Percentiles rank a stretch among this genome's conserved stretches.
Conservation (phyloP, 1,140 invertebrate species). For the Bombus soroeensis region DNA sequence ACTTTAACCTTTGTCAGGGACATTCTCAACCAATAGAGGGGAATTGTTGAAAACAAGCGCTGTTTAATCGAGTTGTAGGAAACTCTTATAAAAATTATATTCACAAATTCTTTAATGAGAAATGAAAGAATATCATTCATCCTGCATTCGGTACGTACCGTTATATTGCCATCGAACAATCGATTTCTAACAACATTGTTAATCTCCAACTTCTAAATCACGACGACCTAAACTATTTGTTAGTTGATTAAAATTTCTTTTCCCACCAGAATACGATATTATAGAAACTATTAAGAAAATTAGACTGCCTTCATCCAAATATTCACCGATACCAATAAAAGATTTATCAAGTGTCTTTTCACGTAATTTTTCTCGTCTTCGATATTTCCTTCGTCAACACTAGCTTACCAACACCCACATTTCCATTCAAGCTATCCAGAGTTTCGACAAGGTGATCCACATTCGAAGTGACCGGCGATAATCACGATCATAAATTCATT, state of each 20-base stretch:
- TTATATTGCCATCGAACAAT: too few species aligned
- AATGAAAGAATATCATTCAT: too few species aligned
- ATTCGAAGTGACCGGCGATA: not conserved
- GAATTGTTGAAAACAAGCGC: not conserved
- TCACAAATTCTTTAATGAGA: too few species aligned
- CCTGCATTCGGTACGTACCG: too few species aligned
- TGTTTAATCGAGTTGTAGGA: not conserved
- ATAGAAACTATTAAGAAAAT: not conserved
- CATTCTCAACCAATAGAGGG: not conserved
- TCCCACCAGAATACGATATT: too few species aligned
- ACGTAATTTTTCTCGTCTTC: too few species aligned
- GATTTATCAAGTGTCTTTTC: not conserved
- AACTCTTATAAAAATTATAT: not conserved
- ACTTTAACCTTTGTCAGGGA: slow-evolving; percentile 44
- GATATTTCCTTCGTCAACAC: not conserved
- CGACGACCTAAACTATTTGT: not conserved
- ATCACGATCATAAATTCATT: slow-evolving; percentile 18
- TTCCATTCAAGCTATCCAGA: not conserved
- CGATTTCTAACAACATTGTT: too few species aligned
- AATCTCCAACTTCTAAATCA: too few species aligned
- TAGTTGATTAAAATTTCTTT: not conserved
- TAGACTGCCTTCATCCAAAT: too few species aligned
- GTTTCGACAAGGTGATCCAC: slow-evolving; percentile 10
- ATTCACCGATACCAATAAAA: not conserved
- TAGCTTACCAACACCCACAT: not conserved